These are phyloP conservation scores for Idaea biselata DNA, from an alignment of 2,888 invertebrate genomes.

Conservation along the genomic window DNA sequence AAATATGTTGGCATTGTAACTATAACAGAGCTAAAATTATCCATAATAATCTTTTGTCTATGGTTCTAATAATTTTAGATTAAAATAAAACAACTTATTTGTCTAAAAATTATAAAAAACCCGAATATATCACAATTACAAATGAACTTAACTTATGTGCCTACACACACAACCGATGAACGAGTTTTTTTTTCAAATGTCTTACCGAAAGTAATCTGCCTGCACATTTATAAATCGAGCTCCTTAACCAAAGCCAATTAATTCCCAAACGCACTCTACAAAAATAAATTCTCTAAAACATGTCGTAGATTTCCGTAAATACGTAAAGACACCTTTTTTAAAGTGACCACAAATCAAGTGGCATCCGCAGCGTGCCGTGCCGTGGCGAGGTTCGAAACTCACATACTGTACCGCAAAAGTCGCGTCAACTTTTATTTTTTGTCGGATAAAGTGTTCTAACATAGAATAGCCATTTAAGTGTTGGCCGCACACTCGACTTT, in stretches of 20 bases:
- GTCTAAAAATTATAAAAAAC: background rate
- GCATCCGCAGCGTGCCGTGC: background rate
- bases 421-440: conserved; percentile 4
- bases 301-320: background rate
- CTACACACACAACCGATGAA: no score
- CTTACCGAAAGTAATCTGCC: background rate
- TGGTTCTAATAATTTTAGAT: background rate
- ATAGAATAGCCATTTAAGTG: conserved; percentile 60
- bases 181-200: background rate
- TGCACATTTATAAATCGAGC: background rate
- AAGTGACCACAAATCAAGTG: conserved; percentile 1
- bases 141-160: no score
- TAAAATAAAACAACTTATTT: background rate
- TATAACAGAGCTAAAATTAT: no score
- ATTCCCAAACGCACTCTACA: background rate
- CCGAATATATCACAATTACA: no score
- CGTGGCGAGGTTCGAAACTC: background rate
- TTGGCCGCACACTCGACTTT: conserved; percentile 41
- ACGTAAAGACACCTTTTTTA: conserved; percentile 1
- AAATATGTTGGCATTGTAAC: no score
- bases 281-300: background rate
- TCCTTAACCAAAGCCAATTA: background rate
- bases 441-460: conserved; percentile 30
- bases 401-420: background rate
- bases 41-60: no score